Percentiles rank a stretch among this genome's conserved stretches.
These are phyloP conservation scores for Drosophila sp. DNA, from an alignment of 1,140 invertebrate species.

Conservation along the genomic window DNA sequence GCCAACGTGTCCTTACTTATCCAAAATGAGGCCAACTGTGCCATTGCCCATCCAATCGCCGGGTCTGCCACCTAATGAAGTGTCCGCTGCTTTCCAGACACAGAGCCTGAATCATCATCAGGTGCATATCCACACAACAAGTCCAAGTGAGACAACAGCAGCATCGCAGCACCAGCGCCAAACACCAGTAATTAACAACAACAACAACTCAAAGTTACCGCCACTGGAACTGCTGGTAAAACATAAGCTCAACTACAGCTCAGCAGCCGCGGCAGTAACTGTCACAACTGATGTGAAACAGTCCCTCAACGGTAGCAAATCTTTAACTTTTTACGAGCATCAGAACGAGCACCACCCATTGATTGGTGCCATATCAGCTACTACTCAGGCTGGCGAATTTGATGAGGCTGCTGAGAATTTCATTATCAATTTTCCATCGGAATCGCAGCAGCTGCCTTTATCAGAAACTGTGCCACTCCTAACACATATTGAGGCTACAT, in stretches of 20 bases:
- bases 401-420: conserved; percentile 81
- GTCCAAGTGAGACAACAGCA: conserved; percentile 35
- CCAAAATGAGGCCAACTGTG: conserved; percentile 72
- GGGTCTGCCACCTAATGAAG: conserved; percentile 69
- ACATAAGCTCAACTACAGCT: conserved; percentile 73
- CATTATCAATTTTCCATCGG: conserved; percentile 78
- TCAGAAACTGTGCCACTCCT: conserved; percentile 79
- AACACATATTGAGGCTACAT: conserved; percentile 74
- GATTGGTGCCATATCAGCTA: conserved; percentile 46
- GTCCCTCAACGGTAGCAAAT: conserved; percentile 28
- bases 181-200: conserved; percentile 18
- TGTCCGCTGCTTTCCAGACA: conserved; percentile 16
- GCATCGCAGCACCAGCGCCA: conserved; percentile 22
- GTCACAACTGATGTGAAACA: conserved; percentile 14
- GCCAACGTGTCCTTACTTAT: conserved; percentile 1
- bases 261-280: conserved; percentile 35
- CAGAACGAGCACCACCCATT: conserved; percentile 33
- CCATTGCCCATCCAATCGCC: conserved; percentile 47
- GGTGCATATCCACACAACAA: conserved; percentile 42
- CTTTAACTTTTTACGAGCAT: background rate
- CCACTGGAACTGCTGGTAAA: conserved; percentile 70
- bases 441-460: conserved; percentile 68
- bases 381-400: conserved; percentile 56
- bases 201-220: conserved; percentile 58
- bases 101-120: conserved; percentile 35